A percentile compares a stretch with the other conserved stretches of the same genome.
phyloP scores from a whole-genome alignment of 2,888 invertebrate genomes.

The Drosophila meridiana region DNA sequence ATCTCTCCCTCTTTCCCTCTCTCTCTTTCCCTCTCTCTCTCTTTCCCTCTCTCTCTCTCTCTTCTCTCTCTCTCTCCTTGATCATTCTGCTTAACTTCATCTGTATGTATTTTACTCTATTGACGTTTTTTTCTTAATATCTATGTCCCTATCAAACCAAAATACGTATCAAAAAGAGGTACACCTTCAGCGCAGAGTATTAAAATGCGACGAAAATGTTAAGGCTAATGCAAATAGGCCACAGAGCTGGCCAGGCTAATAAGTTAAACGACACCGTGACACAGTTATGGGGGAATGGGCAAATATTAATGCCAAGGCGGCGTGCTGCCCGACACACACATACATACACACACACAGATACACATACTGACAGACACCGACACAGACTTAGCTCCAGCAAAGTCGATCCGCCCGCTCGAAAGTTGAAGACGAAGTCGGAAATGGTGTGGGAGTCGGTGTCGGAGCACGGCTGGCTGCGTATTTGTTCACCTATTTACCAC shows the following conservation, averaged over 20 bases:
- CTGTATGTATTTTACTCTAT: background rate
- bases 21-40: background rate
- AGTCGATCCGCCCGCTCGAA: constrained; percentile 6
- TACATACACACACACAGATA: background rate
- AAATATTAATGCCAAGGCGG: constrained; percentile 77
- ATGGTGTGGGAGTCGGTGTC: background rate
- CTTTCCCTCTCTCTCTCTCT: background rate
- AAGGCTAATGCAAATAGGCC: constrained; percentile 76
- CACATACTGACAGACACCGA: background rate
- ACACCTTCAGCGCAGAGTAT: constrained; percentile 12
- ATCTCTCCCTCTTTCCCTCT: background rate
- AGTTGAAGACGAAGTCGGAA: background rate
- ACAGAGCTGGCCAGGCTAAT: constrained; percentile 73
- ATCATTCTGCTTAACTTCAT: too few relatives aligned
- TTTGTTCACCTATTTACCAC: constrained; percentile 81
- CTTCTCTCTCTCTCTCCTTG: background rate
- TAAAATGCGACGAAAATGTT: constrained; percentile 39
- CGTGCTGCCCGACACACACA: constrained; percentile 61
- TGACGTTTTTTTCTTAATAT: background rate
- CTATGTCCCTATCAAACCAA: background rate
- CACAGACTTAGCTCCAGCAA: constrained; percentile 11
- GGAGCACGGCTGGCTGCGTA: constrained; percentile 61
- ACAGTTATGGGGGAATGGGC: constrained; percentile 61
- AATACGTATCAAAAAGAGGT: background rate
- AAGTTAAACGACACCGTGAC: constrained; percentile 80